Conservation (phyloP, 2,797 vertebrate species). For the Eulemur coronatus region DNA sequence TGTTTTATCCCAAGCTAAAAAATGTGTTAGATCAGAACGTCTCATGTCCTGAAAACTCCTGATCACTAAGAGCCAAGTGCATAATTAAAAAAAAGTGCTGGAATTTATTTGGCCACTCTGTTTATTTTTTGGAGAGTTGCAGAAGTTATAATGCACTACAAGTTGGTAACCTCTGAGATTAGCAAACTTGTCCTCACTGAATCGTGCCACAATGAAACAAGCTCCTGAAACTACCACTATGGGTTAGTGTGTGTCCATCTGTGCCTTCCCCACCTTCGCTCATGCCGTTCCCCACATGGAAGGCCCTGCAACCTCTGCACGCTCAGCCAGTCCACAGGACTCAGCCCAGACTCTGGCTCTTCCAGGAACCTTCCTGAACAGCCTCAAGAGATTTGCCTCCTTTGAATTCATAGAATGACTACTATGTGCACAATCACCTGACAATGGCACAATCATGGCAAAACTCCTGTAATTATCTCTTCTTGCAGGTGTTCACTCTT, state of each 20-base stretch:
- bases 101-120: neutral
- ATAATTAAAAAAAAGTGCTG: neutral
- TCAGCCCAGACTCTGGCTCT: neutral
- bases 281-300: neutral
- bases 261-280: neutral
- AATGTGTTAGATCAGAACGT: neutral
- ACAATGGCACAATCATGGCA: neutral
- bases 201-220: neutral
- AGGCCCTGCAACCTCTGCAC: neutral
- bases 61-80: neutral
- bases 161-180: neutral
- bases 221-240: neutral
- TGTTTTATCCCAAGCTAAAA: neutral
- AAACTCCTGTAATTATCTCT: neutral
- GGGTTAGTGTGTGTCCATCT: neutral
- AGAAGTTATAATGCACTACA: neutral
- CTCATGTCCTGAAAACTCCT: neutral
- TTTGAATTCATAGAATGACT: neutral
- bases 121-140: neutral
- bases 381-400: neutral
- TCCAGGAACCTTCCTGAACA: neutral
- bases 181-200: neutral
- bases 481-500: neutral
- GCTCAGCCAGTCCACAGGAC: neutral
- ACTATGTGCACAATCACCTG: neutral